Base-by-base conservation (phyloP, 2,888 invertebrate genomes). In the Monoplex corrugatus region DNA sequence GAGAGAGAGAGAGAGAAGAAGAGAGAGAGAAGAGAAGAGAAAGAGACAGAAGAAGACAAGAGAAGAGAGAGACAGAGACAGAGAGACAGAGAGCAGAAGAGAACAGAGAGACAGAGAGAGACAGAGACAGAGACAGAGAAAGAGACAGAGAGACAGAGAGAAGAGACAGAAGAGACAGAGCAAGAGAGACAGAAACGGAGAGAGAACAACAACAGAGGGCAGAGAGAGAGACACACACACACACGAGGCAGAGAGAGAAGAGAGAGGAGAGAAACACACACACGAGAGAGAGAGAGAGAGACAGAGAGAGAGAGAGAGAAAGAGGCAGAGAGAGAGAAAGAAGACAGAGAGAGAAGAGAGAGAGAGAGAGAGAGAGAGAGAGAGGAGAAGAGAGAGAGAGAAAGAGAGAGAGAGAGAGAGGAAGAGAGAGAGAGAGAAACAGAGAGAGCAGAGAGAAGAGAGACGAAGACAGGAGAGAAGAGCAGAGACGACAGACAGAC, bases 211-310 rank as follows among this genome's bases (percentile, higher is more conserved):
- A 16, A 13, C 38, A 13, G 38, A n/a, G 63, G 43, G 63, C 40
- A 63, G 44, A 63, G 83, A 83, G 68, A 63, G 45, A 84, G 45
- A 84, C n/a, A n/a, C n/a, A n/a, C n/a, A n/a, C n/a, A n/a, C n/a
- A n/a, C n/a, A n/a, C n/a, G 63, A 68, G 28, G 28, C 28, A 50
- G 50, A 13, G 50, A 16, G 50, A 44, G 44, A 23, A 44, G 28
- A n/a, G 32, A 43, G 35, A 63, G 32, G 80, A 35, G 19, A 35
- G 35, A 32, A 38, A 16, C 35, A 75, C 13, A 38, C 16, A 2
- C 1, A 0, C 13, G 38, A 38, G 35, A 75, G 10, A 38, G 38
- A 38, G 75, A 57, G 57, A 57, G 57, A 57, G 8, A 57, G 57
- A 57, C 28, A 1, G 28, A 57, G 28, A 23, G 57, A 10, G 57